These are phyloP conservation scores for Leptinotarsa undecemlineata DNA, from an alignment of 1,140 invertebrate genomes.

Conservation along the genomic window DNA sequence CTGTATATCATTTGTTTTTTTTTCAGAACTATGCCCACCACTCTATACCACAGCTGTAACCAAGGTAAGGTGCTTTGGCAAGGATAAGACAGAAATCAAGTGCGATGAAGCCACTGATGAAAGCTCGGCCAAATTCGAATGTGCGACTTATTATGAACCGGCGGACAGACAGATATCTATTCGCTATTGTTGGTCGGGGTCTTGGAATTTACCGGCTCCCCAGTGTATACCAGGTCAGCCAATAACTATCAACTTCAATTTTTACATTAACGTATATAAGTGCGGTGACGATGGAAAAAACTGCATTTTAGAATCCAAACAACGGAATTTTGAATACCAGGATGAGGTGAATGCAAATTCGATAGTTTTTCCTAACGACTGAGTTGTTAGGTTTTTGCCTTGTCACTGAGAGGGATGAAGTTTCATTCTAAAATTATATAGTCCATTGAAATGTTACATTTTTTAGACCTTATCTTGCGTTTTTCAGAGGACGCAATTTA, in stretches of 20 bases:
- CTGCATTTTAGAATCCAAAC: not conserved
- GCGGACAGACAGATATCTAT: not conserved
- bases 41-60: conserved; percentile 18
- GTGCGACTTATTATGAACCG: conserved; percentile 38
- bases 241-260: conserved; percentile 15
- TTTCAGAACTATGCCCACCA: conserved; percentile 32
- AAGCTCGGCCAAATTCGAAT: conserved; percentile 35
- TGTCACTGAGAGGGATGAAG: too few relatives aligned
- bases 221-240: conserved; percentile 40
- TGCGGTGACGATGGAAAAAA: not conserved
- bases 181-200: conserved; percentile 26
- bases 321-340: too few relatives aligned
- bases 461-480: too few relatives aligned
- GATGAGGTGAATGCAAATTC: too few relatives aligned
- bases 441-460: too few relatives aligned
- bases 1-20: not conserved
- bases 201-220: conserved; percentile 30
- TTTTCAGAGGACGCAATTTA: too few relatives aligned
- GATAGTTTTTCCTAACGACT: too few relatives aligned
- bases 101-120: conserved; percentile 37
- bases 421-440: too few relatives aligned
- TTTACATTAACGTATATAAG: not conserved
- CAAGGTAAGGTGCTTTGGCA: conserved; percentile 28
- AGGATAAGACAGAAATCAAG: conserved; percentile 23
- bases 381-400: too few relatives aligned